Evolutionary conservation across 2,113 vertebrate species (phyloP), one percentile per base, ranked within the genome.

Genomic region (Austrofundulus limnaeus): DNA sequence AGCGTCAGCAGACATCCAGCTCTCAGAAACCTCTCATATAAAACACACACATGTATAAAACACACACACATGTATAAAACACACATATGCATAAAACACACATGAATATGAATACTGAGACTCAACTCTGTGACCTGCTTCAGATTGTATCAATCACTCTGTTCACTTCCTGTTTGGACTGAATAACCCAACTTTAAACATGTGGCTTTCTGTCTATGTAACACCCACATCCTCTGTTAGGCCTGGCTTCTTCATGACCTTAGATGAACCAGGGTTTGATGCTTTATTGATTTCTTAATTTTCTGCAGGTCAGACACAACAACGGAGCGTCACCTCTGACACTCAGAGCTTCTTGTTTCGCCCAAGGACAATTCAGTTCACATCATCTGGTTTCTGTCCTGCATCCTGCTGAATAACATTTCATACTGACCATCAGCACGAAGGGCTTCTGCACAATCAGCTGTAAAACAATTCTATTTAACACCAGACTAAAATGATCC

Each of bases 291-390:
- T 53, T 52, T 0, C 11, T 9, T 58, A 34, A 39, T 28, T 20
- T 14, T 31, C n/a, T 51, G 3, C 41, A 20, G 41, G 48, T 34
- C 43, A 52, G 16, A 5, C 14, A 42, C 31, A 54, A 2, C 20
- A n/a, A n/a, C 25, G 42, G 24, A 57, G 6, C 46, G 10, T 15
- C 52, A 25, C 17, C 57, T 39, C 24, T 17, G 34, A 19, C 56
- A 20, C 48, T 24, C 4, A 20, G 3, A 2, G 14, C 23, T 8
- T 20, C 49, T 21, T 12, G 2, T 28, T 58, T 63, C 11, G 23
- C 47, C 12, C 13, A 41, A 24, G 56, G 66, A 70, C 39, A 34
- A 6, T 61, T 19, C 39, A 46, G 19, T 23, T 68, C 4, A 16
- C 10, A 6, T 20, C 0, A 2, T 24, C 7, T 34, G 0, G 41